Evolutionary conservation across 2,113 vertebrate species (phyloP), one percentile per base, ranked within the genome.

Genomic region (Lichenostomus cassidix): DNA sequence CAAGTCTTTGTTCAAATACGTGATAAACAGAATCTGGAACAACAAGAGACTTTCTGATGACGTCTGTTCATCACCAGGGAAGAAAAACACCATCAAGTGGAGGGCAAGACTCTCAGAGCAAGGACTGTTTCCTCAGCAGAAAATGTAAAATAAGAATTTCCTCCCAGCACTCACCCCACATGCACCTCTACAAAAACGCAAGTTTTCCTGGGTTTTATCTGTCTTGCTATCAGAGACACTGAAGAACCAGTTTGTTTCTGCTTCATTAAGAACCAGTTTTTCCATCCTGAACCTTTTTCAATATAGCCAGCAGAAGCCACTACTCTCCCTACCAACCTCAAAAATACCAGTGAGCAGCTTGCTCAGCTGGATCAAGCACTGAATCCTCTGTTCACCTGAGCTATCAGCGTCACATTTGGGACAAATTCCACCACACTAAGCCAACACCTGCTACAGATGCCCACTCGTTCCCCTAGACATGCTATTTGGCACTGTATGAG

Each of bases 1-100:
- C 94, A 89, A 87, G 87, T 19, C 64, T 92, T 62, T 47, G 80
- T 87, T 97, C 86, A 88, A 95, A 84, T 82, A 92, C 0, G 6
- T 69, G 93, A 92, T 90, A 88, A 87, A 88, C 15, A 18, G 58
- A 95, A 92, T 74, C 84, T 91, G 90, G 89, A 95, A 95, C 63
- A 96, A 90, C 46, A 90, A 58, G 27, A 67, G 79, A 83, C 81
- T 52, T 96, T 91, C 77, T 73, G 65, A 89, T 94, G 93, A 94
- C 9, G 65, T 83, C 86, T 56, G 80, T 73, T 82, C 74, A 73
- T 70, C 13, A 4, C 42, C 20, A 7, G 53, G 47, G 59, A 67
- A 95, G 79, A 87, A 91, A 95, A 96, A 49, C 52, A 89, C 12
- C 76, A 60, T 58, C 39, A 73, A 76, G 29, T n/a, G 50, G 22